Evolutionary conservation across 2,797 vertebrate species (phyloP).

Genomic region (Sebastes oblongus): DNA sequence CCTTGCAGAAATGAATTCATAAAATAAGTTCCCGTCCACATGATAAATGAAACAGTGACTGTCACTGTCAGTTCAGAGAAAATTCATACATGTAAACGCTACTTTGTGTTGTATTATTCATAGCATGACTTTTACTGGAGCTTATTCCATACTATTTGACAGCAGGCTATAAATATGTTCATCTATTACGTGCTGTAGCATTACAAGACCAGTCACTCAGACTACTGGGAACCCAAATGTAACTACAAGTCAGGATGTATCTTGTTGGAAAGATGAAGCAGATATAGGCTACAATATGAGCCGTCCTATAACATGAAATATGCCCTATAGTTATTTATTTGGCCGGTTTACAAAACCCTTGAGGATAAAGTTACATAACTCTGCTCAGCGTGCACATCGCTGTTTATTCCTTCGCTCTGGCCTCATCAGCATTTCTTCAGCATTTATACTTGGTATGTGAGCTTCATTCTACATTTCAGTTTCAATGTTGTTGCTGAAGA

Average conservation of each 20-base stretch:
- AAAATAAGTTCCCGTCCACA: neutral
- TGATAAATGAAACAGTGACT: neutral
- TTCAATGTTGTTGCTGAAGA: neutral
- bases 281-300: neutral
- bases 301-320: conserved; percentile 2
- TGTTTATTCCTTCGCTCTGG: neutral
- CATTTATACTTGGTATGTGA: neutral
- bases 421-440: conserved; percentile 5
- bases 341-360: conserved; percentile 40
- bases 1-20: neutral
- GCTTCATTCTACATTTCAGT: neutral
- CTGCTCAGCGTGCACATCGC: neutral
- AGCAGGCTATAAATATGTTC: conserved; percentile 12
- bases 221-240: neutral
- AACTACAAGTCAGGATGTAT: conserved; percentile 6
- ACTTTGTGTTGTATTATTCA: conserved; percentile 35
- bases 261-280: neutral
- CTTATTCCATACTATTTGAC: neutral
- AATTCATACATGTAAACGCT: conserved; percentile 7
- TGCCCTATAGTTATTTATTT: conserved; percentile 24
- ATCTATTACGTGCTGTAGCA: neutral
- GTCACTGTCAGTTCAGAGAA: neutral
- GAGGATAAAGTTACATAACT: conserved; percentile 42
- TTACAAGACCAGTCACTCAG: conserved; percentile 2
- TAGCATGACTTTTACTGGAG: neutral